A percentile compares a stretch with the other conserved stretches of the same genome.
Evolutionary conservation across 1,140 invertebrate genomes (phyloP).

Genomic region (Pissodes strobi): DNA sequence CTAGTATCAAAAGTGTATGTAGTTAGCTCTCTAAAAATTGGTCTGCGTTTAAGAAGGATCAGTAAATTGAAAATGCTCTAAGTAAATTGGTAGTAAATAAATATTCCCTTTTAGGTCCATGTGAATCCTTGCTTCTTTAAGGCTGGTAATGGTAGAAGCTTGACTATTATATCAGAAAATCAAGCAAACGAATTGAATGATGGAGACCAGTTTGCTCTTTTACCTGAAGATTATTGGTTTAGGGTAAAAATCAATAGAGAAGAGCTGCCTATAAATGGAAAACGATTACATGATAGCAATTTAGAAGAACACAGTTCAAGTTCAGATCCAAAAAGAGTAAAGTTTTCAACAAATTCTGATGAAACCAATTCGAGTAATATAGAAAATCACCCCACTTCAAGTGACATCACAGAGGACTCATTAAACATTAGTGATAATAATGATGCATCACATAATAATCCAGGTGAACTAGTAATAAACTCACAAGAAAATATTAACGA

Average conservation of each 20-base stretch:
- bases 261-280: constrained; percentile 2
- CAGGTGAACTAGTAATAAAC: too few species aligned
- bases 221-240: constrained; percentile 38
- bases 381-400: background rate
- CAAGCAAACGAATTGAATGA: constrained; percentile 33
- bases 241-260: constrained; percentile 8
- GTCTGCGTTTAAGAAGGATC: too few species aligned
- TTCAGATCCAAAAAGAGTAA: background rate
- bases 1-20: too few species aligned
- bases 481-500: background rate
- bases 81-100: too few species aligned
- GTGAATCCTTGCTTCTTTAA: constrained; percentile 44
- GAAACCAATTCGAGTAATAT: background rate
- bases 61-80: too few species aligned
- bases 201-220: constrained; percentile 44
- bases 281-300: background rate
- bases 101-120: too few species aligned
- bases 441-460: background rate
- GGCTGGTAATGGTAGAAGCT: constrained; percentile 27
- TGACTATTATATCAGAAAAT: constrained; percentile 34
- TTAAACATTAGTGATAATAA: background rate
- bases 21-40: too few species aligned
- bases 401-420: background rate
- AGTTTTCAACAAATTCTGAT: background rate
- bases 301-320: background rate